Percentiles rank a stretch among this genome's conserved stretches.
phyloP scores from a whole-genome alignment of 2,113 vertebrate species.

The Bubo blakistoni region DNA sequence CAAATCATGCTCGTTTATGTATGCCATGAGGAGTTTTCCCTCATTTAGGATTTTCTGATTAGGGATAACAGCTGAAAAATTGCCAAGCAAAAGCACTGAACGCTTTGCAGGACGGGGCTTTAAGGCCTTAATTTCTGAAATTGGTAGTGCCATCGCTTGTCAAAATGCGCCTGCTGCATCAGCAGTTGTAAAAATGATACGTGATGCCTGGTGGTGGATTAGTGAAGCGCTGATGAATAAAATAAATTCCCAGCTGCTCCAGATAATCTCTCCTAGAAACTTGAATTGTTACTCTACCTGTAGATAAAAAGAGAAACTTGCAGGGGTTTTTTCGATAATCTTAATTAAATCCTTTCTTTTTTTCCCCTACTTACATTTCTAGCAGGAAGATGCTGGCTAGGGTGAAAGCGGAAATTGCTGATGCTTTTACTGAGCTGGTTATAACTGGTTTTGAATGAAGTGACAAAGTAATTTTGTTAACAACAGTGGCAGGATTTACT shows the following conservation, averaged over 20 bases:
- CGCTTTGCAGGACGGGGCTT: neutral
- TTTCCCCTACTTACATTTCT: neutral
- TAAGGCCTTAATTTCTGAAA: neutral
- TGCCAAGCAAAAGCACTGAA: neutral
- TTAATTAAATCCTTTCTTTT: neutral
- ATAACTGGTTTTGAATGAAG: neutral
- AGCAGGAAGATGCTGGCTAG: neutral
- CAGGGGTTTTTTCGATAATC: neutral
- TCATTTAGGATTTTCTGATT: neutral
- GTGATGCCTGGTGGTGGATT: neutral
- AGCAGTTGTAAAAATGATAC: neutral
- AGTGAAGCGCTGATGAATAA: neutral
- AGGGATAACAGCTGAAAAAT: constrained; percentile 11
- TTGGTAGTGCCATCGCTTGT: neutral
- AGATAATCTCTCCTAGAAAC: neutral
- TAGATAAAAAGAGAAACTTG: neutral
- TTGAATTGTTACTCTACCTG: neutral
- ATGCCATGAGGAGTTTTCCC: neutral
- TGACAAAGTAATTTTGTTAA: neutral
- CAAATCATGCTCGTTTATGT: neutral
- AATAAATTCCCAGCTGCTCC: neutral
- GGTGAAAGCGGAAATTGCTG: neutral
- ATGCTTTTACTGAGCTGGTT: neutral
- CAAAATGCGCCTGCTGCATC: neutral
- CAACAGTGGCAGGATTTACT: neutral